Evolutionary conservation across 2,797 vertebrate species (phyloP).

Genomic region (Sebastolobus alascanus): DNA sequence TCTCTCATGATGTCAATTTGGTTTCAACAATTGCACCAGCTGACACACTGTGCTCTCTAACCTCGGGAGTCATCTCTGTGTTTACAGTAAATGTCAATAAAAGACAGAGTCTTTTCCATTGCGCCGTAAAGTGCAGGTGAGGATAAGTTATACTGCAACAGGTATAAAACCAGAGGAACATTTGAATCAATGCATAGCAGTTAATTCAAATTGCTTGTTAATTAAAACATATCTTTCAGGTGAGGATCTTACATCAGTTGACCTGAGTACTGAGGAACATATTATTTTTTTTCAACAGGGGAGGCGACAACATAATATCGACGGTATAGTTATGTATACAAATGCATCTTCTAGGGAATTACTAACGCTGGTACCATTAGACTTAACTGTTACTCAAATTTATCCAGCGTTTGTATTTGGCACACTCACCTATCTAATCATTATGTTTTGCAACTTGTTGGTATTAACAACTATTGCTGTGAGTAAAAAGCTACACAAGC

Average conservation of each 20-base stretch:
- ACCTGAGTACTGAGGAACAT: background rate
- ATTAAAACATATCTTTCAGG: background rate
- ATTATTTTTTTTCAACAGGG: background rate
- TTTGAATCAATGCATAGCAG: background rate
- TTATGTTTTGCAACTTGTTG: constrained; percentile 71
- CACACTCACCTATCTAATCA: constrained; percentile 65
- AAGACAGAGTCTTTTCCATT: background rate
- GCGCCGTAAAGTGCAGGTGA: background rate
- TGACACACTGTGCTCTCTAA: background rate
- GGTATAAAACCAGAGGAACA: background rate
- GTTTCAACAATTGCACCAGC: background rate
- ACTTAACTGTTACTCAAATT: constrained; percentile 35
- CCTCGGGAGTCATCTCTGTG: background rate
- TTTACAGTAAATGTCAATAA: background rate
- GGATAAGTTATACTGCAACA: background rate
- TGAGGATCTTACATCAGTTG: background rate
- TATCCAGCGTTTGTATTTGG: constrained; percentile 74
- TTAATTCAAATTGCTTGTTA: background rate
- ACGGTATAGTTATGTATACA: constrained; percentile 29
- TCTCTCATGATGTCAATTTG: background rate
- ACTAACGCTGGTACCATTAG: constrained; percentile 59
- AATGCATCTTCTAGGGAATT: constrained; percentile 39
- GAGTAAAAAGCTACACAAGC: constrained; percentile 75
- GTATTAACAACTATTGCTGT: constrained; percentile 65
- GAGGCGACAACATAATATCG: background rate